Evolutionary conservation across 23 tunicate species (phyloP), one percentile per base, ranked within the genome.

Genomic region (Halocynthia aurantium): DNA sequence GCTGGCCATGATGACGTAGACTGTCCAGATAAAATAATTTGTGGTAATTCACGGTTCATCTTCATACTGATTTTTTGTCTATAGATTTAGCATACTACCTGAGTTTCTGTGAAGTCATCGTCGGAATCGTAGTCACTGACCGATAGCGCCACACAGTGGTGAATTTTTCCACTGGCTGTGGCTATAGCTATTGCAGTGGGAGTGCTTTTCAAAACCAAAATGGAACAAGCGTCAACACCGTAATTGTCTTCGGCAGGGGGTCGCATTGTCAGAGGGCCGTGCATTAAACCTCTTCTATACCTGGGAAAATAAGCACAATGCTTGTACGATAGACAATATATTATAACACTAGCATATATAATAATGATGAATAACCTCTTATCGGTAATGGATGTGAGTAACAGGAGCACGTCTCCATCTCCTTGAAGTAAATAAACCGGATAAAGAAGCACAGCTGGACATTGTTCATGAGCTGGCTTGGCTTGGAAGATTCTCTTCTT

Each of bases 221-320:
- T 92, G 70, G 98, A 86, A 66, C 98, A 92, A n/a, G 98, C 82
- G 52, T 92, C 98, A 22, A 77, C 83, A 0, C 98, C 98, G 62
- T 92, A 92, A 50, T 92, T 92, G 63, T 92, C 98, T 54, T 86
- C 98, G 8, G 98, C 98, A 2, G 88, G 74, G 6, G 98, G 98
- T 31, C 77, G 81, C 92, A 92, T 92, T 8, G 83, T 92, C 50
- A 92, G 77, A 10, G 98, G 98, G 9, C 98, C 98, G 6, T 79
- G 83, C n/a, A 92, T 72, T 13, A 77, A 17, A 7, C 92, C 98
- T 64, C 75, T 82, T 69, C 85, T 78, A 90, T 77, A 92, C 61
- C 98, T 92, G 64, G 18, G 64, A 2, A 60, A 60, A 60, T 60
- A 4, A 15, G 18, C n/a, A 18, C 17, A 60, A 60, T 15, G 64